Base-by-base conservation (phyloP, 1,140 invertebrate genomes). In the Planococcus citri region DNA sequence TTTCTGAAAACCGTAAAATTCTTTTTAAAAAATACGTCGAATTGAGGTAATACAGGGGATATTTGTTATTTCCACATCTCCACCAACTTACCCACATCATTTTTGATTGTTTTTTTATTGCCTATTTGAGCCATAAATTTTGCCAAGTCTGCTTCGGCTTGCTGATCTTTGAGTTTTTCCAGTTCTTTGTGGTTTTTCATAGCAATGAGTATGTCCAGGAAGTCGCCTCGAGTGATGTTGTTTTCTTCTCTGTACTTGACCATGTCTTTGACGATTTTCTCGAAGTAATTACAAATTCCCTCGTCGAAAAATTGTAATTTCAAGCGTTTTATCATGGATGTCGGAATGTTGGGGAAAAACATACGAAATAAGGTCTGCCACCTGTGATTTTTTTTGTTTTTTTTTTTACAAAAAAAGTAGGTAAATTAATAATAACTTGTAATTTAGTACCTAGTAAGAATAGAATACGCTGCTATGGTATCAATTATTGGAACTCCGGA, bases 171-270 rank as follows among this genome's bases (percentile, higher is more conserved):
- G n/a, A 51, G n/a, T n/a, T 51, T 51, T 51, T 51, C 41, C 12
- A 51, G 10, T 51, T 17, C 2, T 3, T 14, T 51, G 41, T 51
- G 10, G 17, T 51, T 58, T 71, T 72, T 70, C 22, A 74, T 58
- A 25, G 72, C 70, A 25, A 74, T 70, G 14, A 74, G 57, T 20
- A 74, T 33, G 20, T 74, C 71, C 51, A 79, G 73, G 67, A 79
- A 79, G 70, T 80, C 79, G 37, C 77, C 75, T 8, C 76, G 73
- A 17, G 75, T 73, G 51, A 73, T 73, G 8, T 72, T 72, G 24
- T 73, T 70, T 4, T 69, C 27, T 12, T 74, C 73, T 0, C 78
- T 51, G 33, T 79, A 72, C 0, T 68, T 69, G 9, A 79, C 73
- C 0, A 78, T 76, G 6, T 76, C 69, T 0, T 69, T 69, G 0